These are phyloP conservation scores for Ophthalmolycus amberensis DNA, from an alignment of 2,113 vertebrate species.

Conservation along the genomic window DNA sequence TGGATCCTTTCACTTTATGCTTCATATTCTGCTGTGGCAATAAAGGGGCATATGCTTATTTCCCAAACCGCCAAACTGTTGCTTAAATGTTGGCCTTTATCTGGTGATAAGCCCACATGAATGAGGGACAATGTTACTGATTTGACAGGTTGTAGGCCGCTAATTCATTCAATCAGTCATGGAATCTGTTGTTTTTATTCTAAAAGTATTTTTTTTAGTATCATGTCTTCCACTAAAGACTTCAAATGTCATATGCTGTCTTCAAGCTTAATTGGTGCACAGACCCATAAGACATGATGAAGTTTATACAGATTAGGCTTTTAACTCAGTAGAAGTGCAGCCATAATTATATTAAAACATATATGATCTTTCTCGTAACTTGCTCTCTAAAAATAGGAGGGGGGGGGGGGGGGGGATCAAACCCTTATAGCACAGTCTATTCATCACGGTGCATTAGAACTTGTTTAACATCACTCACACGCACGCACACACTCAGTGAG, in stretches of 20 bases:
- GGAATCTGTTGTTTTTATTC: not conserved
- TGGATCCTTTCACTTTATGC: not conserved
- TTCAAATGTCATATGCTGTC: not conserved
- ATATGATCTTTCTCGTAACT: not conserved
- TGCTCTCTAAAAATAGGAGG: not conserved
- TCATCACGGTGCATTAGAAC: not conserved
- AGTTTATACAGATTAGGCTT: not conserved
- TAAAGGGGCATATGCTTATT: not conserved
- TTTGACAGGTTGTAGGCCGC: not conserved
- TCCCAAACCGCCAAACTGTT: not conserved
- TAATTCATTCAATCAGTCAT: not conserved
- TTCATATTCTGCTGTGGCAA: not conserved
- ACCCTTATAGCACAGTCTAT: not conserved
- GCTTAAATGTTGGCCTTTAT: no score
- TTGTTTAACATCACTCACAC: conserved; percentile 8
- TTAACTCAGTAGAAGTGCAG: not conserved
- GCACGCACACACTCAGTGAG: not conserved
- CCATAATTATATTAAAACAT: not conserved
- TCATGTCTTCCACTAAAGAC: not conserved
- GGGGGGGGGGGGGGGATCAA: no score
- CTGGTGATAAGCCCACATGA: not conserved
- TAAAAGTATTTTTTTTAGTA: not conserved
- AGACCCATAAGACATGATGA: not conserved
- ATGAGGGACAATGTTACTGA: not conserved
- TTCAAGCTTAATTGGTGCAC: not conserved